Evolutionary conservation across 2,888 invertebrate genomes (phyloP), one percentile per base, ranked within the genome.

Genomic region (Cremastinae sp.): DNA sequence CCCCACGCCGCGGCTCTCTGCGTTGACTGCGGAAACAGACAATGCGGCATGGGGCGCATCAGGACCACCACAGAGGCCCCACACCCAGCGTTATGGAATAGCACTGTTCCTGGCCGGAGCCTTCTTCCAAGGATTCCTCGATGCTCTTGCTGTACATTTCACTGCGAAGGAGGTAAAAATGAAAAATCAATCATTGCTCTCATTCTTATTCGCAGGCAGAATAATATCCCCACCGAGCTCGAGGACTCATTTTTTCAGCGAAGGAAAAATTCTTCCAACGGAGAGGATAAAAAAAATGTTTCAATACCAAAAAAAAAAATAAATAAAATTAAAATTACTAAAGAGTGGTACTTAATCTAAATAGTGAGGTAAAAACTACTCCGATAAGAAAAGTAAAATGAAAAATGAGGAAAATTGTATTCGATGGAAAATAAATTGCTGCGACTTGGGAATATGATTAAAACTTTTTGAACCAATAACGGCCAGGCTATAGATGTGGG

Each of bases 61-160:
- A 98, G 98, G 98, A 98, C 96, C 97, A 98, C 96, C 96, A 98
- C 98, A 96, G 98, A 97, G 98, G 98, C 97, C 97, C 97, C 93
- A 96, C 95, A 91, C 97, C 97, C 95, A 98, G 96, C 95, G 97
- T 92, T 91, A 93, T 92, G 90, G 91, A 91, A 86, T 91, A 92
- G 85, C 92, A 91, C 65, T 86, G 89, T 74, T 88, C 88, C 74
- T 86, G 79, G 39, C 84, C 85, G 66, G 83, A 83, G 45, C 82
- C 83, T 83, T 89, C 89, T 72, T 88, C 89, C 56, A 89, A 82
- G 75, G 80, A 80, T n/a, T 84, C 87, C 37, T 89, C 89, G 80
- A 87, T 82, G 74, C 81, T 85, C 81, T 87, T 89, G 79, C 84
- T 86, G 55, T 77, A 77, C 35, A 87, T 86, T 80, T 89, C 89